Evolutionary conservation across 2,797 vertebrate genomes (phyloP), one percentile per base, ranked within the genome.

Genomic region (Anabas testudineus): DNA sequence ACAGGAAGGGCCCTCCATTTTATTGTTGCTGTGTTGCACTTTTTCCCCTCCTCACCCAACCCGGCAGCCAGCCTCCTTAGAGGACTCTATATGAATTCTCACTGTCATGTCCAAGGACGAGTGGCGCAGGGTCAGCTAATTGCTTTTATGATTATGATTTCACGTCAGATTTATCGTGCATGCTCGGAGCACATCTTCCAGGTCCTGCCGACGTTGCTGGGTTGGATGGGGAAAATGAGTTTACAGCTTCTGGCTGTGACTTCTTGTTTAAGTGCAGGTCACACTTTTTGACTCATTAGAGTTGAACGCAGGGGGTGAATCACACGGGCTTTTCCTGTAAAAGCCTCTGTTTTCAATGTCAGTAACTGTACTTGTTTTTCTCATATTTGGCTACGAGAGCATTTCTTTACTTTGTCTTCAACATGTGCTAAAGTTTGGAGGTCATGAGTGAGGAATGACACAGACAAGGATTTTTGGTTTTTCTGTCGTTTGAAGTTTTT

Each of bases 71-170:
- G 82, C 87, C 89, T 94, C 93, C 92, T 94, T 91, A 82, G 92
- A 93, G 93, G 91, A 89, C 92, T 93, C 92, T 78, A 91, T 93
- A 92, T 94, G 92, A 93, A 93, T 94, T 93, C 90, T 93, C 92
- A 91, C 93, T 94, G 93, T 95, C 93, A 92, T 90, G 88, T 93
- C 93, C 94, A 95, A 95, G 94, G 94, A 94, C 93, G 86, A 92
- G 90, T 81, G 87, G 92, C 91, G 91, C 93, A 92, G 93, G 94
- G 94, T 95, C 94, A 95, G 91, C 94, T 94, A 95, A 95, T 95
- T 95, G 94, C 93, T 94, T 94, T 95, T 94, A 95, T 94, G 93
- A 94, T 94, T 95, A 94, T 95, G 93, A 95, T 95, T 94, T 93
- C 92, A 94, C 92, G 91, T 95, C 91, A 93, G 92, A 94, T 95